Conservation (phyloP, 2,797 vertebrate genomes). For the Calcarius lapponicus region DNA sequence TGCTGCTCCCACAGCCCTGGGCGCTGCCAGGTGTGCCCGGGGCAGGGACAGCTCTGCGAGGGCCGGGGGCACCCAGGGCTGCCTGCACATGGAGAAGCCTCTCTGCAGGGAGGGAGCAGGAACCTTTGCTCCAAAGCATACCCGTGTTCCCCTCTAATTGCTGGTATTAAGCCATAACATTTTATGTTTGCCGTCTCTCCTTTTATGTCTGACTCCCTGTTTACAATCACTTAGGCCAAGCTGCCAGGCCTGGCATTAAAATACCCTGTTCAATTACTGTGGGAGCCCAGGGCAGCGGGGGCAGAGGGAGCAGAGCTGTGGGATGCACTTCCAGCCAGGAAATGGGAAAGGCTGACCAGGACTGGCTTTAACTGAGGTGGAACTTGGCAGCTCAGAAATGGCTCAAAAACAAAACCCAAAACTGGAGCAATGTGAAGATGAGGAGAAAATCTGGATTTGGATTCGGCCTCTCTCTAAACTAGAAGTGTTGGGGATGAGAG, state of each 20-base stretch:
- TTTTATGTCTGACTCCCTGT: not conserved
- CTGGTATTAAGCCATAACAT: not conserved
- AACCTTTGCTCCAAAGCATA: not conserved
- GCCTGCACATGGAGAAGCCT: not conserved
- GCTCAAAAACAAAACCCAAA: not conserved
- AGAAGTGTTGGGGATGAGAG: rapidly evolving
- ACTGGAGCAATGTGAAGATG: not conserved
- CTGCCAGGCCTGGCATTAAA: not conserved
- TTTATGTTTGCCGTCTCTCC: not conserved
- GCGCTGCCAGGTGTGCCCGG: rapidly evolving
- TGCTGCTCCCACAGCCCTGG: not conserved
- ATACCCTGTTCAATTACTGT: not conserved
- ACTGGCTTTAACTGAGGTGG: not conserved
- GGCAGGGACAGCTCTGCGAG: not conserved
- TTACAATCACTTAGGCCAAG: not conserved
- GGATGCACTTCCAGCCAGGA: not conserved
- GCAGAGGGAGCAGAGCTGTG: not conserved
- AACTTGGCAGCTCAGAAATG: not conserved
- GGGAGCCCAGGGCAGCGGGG: not conserved
- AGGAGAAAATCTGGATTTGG: not conserved
- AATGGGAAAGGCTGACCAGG: not conserved
- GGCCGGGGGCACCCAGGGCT: not conserved
- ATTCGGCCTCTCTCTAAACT: not conserved
- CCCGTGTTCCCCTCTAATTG: not conserved
- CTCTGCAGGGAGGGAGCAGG: not conserved